A percentile compares a stretch with the other conserved stretches of the same genome.
phyloP scores from a whole-genome alignment of 2,797 vertebrate genomes.

The Atherinosoma microstoma region DNA sequence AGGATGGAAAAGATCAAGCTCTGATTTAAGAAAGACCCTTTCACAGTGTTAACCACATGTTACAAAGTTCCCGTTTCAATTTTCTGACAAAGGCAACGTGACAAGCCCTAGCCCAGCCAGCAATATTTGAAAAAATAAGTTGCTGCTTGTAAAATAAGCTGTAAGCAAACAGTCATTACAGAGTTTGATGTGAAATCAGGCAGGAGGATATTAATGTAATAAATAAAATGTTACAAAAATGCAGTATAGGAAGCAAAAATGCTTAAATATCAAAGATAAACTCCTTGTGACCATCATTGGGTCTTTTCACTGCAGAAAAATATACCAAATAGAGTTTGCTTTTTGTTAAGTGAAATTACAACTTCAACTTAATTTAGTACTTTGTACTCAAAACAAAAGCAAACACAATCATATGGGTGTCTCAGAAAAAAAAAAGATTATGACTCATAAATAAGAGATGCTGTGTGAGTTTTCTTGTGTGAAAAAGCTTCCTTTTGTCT shows the following conservation, averaged over 20 bases:
- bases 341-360: not conserved
- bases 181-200: not conserved
- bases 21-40: not conserved
- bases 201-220: not conserved
- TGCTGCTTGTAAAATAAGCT: not conserved
- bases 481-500: conserved; percentile 5
- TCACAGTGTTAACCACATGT: not conserved
- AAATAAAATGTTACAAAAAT: not conserved
- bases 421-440: not conserved
- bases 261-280: not conserved
- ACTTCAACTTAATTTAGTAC: not conserved
- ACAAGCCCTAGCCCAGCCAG: not conserved
- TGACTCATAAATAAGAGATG: not conserved
- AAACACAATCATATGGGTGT: not conserved
- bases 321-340: not conserved
- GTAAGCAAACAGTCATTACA: not conserved
- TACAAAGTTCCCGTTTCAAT: not conserved
- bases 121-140: not conserved
- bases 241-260: not conserved
- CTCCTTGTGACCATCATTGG: not conserved
- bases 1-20: not conserved
- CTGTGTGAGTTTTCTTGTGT: not conserved
- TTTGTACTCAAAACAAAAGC: not conserved
- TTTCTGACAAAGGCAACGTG: not conserved
- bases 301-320: not conserved